Evolutionary conservation across 2,888 invertebrate genomes (phyloP), one percentile per base, ranked within the genome.

Genomic region (Eristalinus sepulchralis): DNA sequence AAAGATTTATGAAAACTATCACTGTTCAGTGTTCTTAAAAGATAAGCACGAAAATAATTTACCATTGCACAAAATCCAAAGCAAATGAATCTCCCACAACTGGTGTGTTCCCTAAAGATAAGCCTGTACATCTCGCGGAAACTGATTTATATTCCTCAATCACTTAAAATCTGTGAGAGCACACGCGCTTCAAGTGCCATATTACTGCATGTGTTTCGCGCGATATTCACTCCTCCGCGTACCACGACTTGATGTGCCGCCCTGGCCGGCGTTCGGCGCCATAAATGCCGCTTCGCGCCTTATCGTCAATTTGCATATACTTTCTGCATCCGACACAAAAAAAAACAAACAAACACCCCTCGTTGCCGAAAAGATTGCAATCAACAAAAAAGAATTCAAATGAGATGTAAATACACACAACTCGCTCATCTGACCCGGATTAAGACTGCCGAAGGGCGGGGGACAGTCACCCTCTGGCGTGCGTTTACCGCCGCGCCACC

Each of bases 351-450:
- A 47, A 47, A 47, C 47, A 47, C 8, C 17, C 47, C 62, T 62
- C 17, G 47, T 17, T 47, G 8, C 47, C 47, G 17, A 47, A 47
- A 17, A 47, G 17, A 47, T 17, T 47, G 47, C 47, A 47, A 47
- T 47, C n/a, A 47, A 73, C n/a, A 47, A 73, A 53, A 47, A 20
- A 34, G n/a, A 73, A 53, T 47, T 53, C 53, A 63, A 73, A 63
- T 39, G 59, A 31, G 33, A 59, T 60, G 66, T 39, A 76, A 76
- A 76, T 59, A 76, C 66, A 47, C 22, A 24, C 22, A 59, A 34
- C 22, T 57, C 59, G 31, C 47, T 47, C 47, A 47, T 33, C 66
- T 66, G 75, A 73, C 73, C 73, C 75, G 66, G 66, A 60, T 67
- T 76, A 33, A 63, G 63, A 34, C 2, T 36, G 24, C 10, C 10